Conservation (phyloP, 1,140 invertebrate genomes). For the Drosophila tropicalis region DNA sequence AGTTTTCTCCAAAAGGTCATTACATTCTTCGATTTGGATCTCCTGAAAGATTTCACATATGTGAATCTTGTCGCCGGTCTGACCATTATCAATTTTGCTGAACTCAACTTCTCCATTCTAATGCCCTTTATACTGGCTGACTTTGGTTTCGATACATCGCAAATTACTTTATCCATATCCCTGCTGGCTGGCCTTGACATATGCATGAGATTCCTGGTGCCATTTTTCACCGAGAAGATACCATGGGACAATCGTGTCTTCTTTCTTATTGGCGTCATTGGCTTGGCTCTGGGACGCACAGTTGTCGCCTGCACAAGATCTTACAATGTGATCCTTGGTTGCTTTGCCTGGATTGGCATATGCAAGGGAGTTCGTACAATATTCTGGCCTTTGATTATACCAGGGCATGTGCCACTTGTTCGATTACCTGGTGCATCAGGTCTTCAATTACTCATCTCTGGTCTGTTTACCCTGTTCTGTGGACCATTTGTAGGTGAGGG, state of each 20-base stretch:
- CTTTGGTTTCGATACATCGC: constrained; percentile 84
- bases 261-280: constrained; percentile 87
- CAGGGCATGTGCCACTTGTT: constrained; percentile 86
- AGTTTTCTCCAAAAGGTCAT: constrained; percentile 84
- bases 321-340: constrained; percentile 82
- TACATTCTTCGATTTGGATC: constrained; percentile 87
- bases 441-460: constrained; percentile 86
- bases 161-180: constrained; percentile 87
- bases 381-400: constrained; percentile 87
- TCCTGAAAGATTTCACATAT: constrained; percentile 87
- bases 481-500: constrained; percentile 86
- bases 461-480: constrained; percentile 85
- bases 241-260: constrained; percentile 87
- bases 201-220: constrained; percentile 85
- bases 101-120: constrained; percentile 88
- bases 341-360: constrained; percentile 86
- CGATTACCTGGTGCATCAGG: constrained; percentile 86
- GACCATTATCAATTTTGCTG: constrained; percentile 87
- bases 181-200: constrained; percentile 86
- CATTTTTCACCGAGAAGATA: constrained; percentile 86
- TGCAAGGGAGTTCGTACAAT: constrained; percentile 87
- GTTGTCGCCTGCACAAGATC: constrained; percentile 84
- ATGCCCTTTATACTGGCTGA: constrained; percentile 88
- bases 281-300: constrained; percentile 87
- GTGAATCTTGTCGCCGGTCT: constrained; percentile 88